Base-by-base conservation (phyloP, 2,888 invertebrate species). In the Hyles lineata region DNA sequence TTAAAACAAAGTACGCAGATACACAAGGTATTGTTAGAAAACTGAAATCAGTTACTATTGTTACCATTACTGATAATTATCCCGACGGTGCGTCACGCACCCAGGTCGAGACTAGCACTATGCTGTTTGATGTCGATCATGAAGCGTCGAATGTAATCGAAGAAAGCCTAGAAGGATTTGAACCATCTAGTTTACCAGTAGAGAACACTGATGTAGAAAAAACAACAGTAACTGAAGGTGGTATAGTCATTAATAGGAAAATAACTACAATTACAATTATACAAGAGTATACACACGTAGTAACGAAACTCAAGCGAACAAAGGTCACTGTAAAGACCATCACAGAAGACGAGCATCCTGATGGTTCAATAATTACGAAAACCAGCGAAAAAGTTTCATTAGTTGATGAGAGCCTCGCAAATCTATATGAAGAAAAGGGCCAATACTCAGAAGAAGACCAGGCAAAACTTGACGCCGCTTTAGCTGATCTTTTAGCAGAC, bases 321-420 rank as follows among this genome's bases (percentile, higher is more conserved):
- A 92, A 91, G 81, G 90, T 85, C 15, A 91, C 85, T n/a, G 82
- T 88, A 0, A 89, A 80, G 75, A 93, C 90, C 7, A 77, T 87
- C 7, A 84, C 84, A 32, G 91, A 91, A 86, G 94, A 95, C 79
- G 89, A 90, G 81, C 84, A 91, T 77, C 91, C 92, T 4, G 91
- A 93, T 85, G 92, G 93, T 8, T 87, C 91, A 29, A 77, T 92
- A n/a, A 82, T 87, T 15, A 90, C 88, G 35, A 92, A 87, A 81
- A 91, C 89, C 1, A 91, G 86, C 80, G 91, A 92, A 85, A 92
- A 90, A 77, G 83, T 90, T 19, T 88, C 90, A 11, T 75, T 91
- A 7, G 73, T 84, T 35, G 93, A 94, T 76, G 86, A 89, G 69
- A 55, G 55, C 55, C 55, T 55, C 17, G 55, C 17, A 55, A 55